Conservation (phyloP, 2,113 vertebrate species). For the Probosciger aterrimus region DNA sequence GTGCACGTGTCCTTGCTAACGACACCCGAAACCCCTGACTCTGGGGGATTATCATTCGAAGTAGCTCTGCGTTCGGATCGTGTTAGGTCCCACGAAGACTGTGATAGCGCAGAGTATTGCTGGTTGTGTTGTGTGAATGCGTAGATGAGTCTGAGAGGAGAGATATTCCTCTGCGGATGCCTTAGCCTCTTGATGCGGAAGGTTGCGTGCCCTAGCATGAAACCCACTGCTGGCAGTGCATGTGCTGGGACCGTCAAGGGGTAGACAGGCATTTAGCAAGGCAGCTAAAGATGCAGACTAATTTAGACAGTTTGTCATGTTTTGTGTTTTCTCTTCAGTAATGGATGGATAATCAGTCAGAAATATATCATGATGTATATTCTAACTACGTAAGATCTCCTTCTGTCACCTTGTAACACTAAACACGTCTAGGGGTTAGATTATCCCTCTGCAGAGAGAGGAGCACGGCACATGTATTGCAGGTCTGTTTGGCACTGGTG, state of each 20-base stretch:
- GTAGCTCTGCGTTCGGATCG: not conserved
- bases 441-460: not conserved
- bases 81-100: conserved; percentile 63
- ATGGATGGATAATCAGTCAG: conserved; percentile 51
- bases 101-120: conserved; percentile 10
- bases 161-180: conserved; percentile 53
- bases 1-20: not conserved
- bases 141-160: conserved; percentile 50
- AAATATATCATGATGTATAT: not conserved
- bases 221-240: conserved; percentile 77
- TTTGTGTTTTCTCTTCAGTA: conserved; percentile 39
- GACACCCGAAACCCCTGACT: not conserved
- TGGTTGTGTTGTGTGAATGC: conserved; percentile 7
- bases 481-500: not conserved
- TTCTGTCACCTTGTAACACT: conserved; percentile 55
- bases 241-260: conserved; percentile 58
- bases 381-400: conserved; percentile 12
- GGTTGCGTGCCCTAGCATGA: conserved; percentile 1
- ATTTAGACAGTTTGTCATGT: conserved; percentile 54
- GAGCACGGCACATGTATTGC: not conserved
- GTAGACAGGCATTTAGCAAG: conserved; percentile 71
- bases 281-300: conserved; percentile 73
- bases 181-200: conserved; percentile 64
- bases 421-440: not conserved
- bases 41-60: conserved; percentile 48